Percentiles rank a stretch among this genome's conserved stretches.
Evolutionary conservation across 1,140 invertebrate species (phyloP).

Genomic region (Pteromalus puparum): DNA sequence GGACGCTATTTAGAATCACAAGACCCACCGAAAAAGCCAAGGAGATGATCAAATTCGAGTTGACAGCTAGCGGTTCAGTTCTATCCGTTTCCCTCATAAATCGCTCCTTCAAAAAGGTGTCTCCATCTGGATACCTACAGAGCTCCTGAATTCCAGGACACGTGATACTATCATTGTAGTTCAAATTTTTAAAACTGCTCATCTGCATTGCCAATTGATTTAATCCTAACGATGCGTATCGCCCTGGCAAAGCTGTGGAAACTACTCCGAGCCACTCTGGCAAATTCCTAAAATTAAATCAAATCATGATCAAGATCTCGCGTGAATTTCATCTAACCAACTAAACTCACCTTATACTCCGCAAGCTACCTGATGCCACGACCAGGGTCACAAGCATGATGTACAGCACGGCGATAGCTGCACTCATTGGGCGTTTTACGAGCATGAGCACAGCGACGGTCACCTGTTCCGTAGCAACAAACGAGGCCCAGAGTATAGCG

Average conservation of each 20-base stretch:
- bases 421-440: slow-evolving; percentile 85
- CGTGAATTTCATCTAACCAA: neutral
- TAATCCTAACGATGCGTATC: slow-evolving; percentile 67
- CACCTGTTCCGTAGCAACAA: slow-evolving; percentile 89
- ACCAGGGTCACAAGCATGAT: slow-evolving; percentile 84
- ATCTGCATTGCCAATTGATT: slow-evolving; percentile 68
- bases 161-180: slow-evolving; percentile 75
- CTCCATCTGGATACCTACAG: slow-evolving; percentile 84
- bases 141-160: slow-evolving; percentile 76
- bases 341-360: slow-evolving; percentile 77
- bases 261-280: slow-evolving; percentile 66
- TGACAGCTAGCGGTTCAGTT: slow-evolving; percentile 80
- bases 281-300: slow-evolving; percentile 59
- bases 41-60: slow-evolving; percentile 88
- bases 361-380: slow-evolving; percentile 84
- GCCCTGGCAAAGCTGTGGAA: slow-evolving; percentile 69
- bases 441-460: slow-evolving; percentile 88
- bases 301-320: neutral
- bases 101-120: slow-evolving; percentile 83
- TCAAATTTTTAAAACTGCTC: slow-evolving; percentile 67
- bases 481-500: slow-evolving; percentile 85
- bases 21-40: slow-evolving; percentile 89
- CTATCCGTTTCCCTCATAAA: slow-evolving; percentile 82
- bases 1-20: slow-evolving; percentile 87
- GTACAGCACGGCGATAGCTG: slow-evolving; percentile 85